Percentiles rank a stretch among this genome's conserved stretches.
Conservation (phyloP, 2,888 invertebrate species). For the Caenorhabditis sp. region DNA sequence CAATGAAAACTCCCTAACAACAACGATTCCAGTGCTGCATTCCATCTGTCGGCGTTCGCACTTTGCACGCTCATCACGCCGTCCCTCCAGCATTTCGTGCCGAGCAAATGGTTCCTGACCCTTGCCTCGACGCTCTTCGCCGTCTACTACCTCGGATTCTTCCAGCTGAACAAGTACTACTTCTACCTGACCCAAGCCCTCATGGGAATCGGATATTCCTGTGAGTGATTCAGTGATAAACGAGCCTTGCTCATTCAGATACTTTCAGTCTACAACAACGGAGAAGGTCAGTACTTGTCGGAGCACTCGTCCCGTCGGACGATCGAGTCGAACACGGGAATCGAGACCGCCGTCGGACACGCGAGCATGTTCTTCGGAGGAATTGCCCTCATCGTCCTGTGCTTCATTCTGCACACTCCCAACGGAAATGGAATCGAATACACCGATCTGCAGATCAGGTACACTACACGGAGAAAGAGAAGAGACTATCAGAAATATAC, state of each 20-base stretch:
- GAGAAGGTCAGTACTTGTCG: constrained; percentile 63
- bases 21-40: constrained; percentile 53
- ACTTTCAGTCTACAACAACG: constrained; percentile 65
- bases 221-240: too few relatives aligned
- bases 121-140: constrained; percentile 58
- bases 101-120: constrained; percentile 62
- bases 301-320: constrained; percentile 64
- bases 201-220: constrained; percentile 63
- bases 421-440: constrained; percentile 48
- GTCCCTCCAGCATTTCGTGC: constrained; percentile 59
- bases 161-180: constrained; percentile 61
- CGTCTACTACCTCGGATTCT: constrained; percentile 62
- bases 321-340: constrained; percentile 65
- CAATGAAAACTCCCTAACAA: not conserved
- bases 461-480: not conserved
- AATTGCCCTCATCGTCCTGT: constrained; percentile 58
- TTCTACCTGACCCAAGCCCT: constrained; percentile 63
- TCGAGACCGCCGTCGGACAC: constrained; percentile 65
- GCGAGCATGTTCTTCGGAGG: constrained; percentile 66
- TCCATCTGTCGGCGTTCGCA: constrained; percentile 61
- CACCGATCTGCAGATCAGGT: constrained; percentile 53
- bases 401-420: constrained; percentile 34
- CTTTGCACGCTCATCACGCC: constrained; percentile 58
- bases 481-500: too few relatives aligned
- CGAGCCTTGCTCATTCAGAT: too few relatives aligned